A percentile compares a stretch with the other conserved stretches of the same genome.
These are phyloP conservation scores for Cavia aperea DNA, from an alignment of 2,113 vertebrate species.

Conservation along the genomic window DNA sequence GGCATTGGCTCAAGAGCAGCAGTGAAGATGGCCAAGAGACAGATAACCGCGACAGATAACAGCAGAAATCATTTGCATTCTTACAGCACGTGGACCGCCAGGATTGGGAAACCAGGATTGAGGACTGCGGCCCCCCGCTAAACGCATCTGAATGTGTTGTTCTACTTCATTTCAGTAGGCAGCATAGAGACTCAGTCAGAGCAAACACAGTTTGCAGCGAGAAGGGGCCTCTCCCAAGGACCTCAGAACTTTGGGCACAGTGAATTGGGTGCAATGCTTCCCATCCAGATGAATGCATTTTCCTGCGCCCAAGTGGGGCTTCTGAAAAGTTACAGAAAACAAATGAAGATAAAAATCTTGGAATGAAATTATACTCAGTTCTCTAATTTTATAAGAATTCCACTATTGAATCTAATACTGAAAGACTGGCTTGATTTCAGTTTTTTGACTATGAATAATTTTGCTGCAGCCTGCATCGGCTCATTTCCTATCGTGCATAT, in stretches of 20 bases:
- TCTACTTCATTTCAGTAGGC: background rate
- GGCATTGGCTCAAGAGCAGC: background rate
- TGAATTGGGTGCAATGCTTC: background rate
- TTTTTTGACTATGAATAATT: background rate
- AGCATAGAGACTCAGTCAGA: background rate
- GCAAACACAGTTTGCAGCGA: rapidly evolving
- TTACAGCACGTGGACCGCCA: background rate
- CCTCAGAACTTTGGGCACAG: background rate
- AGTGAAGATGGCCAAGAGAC: background rate
- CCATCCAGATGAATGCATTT: background rate
- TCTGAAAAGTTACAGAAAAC: background rate
- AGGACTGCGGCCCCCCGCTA: rapidly evolving
- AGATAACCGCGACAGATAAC: background rate
- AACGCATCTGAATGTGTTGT: rapidly evolving
- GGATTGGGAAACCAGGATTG: background rate
- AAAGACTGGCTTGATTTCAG: background rate
- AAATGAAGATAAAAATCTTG: background rate
- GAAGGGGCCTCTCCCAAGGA: background rate
- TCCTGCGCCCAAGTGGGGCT: background rate
- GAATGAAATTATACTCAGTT: background rate
- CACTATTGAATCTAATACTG: background rate
- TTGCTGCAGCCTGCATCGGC: background rate
- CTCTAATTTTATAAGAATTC: background rate
- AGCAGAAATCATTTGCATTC: background rate
- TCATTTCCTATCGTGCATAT: background rate